Conservation (phyloP, 2,113 vertebrate genomes). For the Chaetodon trifascialis region DNA sequence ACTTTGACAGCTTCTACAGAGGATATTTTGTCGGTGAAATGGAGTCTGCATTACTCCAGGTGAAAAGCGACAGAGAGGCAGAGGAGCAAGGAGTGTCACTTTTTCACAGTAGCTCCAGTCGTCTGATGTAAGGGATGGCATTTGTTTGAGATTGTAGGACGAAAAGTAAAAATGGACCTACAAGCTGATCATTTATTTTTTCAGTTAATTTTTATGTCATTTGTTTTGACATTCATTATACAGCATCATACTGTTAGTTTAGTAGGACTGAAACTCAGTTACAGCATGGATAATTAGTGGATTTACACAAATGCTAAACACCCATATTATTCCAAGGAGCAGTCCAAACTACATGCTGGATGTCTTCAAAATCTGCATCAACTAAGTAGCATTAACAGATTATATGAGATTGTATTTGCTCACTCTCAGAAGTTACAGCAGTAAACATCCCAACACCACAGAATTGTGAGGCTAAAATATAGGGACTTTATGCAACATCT, state of each 20-base stretch:
- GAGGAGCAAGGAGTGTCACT: slow-evolving; percentile 38
- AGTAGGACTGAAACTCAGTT: not conserved
- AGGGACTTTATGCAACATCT: slow-evolving; percentile 60
- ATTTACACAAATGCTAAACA: slow-evolving; percentile 1
- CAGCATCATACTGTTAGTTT: not conserved
- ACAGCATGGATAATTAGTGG: not conserved
- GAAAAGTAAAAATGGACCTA: slow-evolving; percentile 26
- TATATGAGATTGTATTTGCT: slow-evolving; percentile 33
- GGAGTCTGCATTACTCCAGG: slow-evolving; percentile 79
- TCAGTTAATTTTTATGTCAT: slow-evolving; percentile 1
- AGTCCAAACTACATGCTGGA: not conserved
- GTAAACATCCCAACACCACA: slow-evolving; percentile 36
- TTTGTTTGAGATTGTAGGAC: slow-evolving; percentile 38
- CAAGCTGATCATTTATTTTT: not conserved
- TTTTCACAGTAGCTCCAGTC: slow-evolving; percentile 34
- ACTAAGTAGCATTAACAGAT: slow-evolving; percentile 19
- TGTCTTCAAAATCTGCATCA: slow-evolving; percentile 20
- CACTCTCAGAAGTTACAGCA: slow-evolving; percentile 32
- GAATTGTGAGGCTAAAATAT: slow-evolving; percentile 54
- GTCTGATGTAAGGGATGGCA: not conserved
- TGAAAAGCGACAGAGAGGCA: slow-evolving; percentile 61
- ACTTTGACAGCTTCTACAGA: slow-evolving; percentile 85
- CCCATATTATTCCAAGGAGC: not conserved
- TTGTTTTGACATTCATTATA: slow-evolving; percentile 8
- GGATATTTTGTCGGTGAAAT: slow-evolving; percentile 86